phyloP scores from a whole-genome alignment of 1,140 invertebrate genomes.

The Drosophila parvula region DNA sequence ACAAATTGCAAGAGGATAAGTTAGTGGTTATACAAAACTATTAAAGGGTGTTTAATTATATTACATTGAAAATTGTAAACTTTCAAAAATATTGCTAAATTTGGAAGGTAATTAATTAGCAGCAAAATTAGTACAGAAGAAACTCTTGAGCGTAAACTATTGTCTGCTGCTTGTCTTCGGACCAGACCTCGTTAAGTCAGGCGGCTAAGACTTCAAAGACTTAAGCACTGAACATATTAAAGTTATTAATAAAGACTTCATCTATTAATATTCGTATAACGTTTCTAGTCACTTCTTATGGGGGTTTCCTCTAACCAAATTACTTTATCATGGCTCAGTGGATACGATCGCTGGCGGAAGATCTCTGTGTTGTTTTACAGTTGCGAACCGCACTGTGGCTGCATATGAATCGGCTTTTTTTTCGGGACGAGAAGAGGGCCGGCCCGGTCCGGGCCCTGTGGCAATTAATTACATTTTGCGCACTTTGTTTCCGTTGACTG shows the following conservation, averaged over 20 bases:
- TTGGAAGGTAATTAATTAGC: too few relatives aligned
- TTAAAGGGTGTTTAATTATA: too few relatives aligned
- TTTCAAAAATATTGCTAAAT: too few relatives aligned
- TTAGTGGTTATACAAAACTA: too few relatives aligned
- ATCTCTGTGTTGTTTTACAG: slow-evolving; percentile 27
- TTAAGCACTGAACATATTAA: too few relatives aligned
- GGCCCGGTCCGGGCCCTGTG: slow-evolving; percentile 7
- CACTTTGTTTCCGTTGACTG: slow-evolving; percentile 73
- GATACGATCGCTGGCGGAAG: slow-evolving; percentile 20
- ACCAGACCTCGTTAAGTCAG: too few relatives aligned
- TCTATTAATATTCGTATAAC: not conserved
- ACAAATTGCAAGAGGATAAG: too few relatives aligned
- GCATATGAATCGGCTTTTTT: slow-evolving; percentile 42
- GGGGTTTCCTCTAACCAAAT: slow-evolving; percentile 1
- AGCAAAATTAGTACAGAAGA: too few relatives aligned
- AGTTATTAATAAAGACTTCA: not conserved
- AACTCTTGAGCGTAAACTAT: too few relatives aligned
- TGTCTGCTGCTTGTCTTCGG: too few relatives aligned
- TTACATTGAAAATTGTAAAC: too few relatives aligned
- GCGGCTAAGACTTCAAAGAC: too few relatives aligned
- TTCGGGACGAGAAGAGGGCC: not conserved
- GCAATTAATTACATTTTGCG: slow-evolving; percentile 82
- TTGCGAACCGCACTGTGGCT: slow-evolving; percentile 37
- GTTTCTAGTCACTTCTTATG: not conserved
- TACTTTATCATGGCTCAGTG: slow-evolving; percentile 4